phyloP scores from a whole-genome alignment of 2,113 vertebrate genomes.

The Tupaia tana region DNA sequence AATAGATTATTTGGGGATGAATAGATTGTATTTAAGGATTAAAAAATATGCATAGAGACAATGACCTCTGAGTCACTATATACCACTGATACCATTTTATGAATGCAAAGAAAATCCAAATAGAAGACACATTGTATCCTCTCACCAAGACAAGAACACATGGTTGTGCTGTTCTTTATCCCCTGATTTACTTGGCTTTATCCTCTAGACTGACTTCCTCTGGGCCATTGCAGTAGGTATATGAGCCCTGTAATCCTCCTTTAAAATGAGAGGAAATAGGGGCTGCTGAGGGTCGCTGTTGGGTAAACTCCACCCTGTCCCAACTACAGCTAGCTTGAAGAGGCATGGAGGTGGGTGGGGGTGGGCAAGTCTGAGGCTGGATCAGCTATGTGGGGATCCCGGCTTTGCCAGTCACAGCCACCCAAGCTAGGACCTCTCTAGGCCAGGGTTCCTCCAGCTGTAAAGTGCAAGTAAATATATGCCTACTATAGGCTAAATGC shows the following conservation, averaged over 20 bases:
- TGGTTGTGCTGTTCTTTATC: not conserved
- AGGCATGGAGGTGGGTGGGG: not conserved
- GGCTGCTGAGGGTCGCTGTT: not conserved
- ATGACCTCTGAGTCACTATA: not conserved
- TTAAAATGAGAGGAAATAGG: not conserved
- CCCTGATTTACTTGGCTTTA: rapidly evolving
- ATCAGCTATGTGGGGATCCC: not conserved
- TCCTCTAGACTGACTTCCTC: not conserved
- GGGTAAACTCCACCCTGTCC: not conserved
- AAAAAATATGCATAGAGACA: not conserved
- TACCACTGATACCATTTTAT: not conserved
- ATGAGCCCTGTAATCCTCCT: not conserved
- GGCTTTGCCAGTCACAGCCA: not conserved
- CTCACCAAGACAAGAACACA: not conserved
- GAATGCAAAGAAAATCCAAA: constrained; percentile 3
- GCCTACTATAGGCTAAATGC: not conserved
- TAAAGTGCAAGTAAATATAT: not conserved
- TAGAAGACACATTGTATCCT: not conserved
- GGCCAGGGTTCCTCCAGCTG: not conserved
- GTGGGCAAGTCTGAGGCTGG: not conserved
- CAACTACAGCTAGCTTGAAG: not conserved
- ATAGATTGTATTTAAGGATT: constrained; percentile 21
- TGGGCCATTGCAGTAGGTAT: not conserved
- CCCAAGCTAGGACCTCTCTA: not conserved
- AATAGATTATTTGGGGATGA: not conserved